These are phyloP conservation scores for Pelosia muscerda DNA, from an alignment of 2,888 invertebrate genomes.

Conservation along the genomic window DNA sequence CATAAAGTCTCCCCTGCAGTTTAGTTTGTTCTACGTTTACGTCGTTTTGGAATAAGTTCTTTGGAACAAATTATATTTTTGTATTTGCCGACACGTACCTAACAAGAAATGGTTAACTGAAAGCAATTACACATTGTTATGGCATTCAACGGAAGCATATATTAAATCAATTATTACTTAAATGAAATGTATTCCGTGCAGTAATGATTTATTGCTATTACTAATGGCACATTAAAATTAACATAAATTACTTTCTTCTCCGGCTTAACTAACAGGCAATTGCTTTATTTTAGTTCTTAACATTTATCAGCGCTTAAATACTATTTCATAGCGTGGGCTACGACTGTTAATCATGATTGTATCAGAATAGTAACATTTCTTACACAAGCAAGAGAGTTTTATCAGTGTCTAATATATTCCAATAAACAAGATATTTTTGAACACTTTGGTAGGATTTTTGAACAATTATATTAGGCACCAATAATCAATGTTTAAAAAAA, in stretches of 20 bases:
- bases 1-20: too few species aligned
- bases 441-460: neutral
- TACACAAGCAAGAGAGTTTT: conserved; percentile 33
- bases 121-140: neutral
- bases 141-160: neutral
- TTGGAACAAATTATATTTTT: neutral
- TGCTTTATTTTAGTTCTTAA: neutral
- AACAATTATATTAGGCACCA: too few species aligned
- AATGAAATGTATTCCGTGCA: neutral
- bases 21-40: too few species aligned
- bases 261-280: neutral
- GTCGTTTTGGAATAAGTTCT: too few species aligned
- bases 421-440: neutral
- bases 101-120: neutral
- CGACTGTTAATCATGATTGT: conserved; percentile 52
- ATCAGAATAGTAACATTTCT: conserved; percentile 48
- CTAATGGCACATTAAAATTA: neutral
- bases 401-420: conserved; percentile 13
- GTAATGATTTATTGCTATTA: neutral
- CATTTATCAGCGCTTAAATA: neutral
- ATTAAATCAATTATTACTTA: neutral
- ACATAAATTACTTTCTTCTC: neutral
- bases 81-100: conserved; percentile 24
- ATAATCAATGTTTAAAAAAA: too few species aligned
- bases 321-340: conserved; percentile 32